Conservation (phyloP, 2,888 invertebrate species). For the Deilephila elpenor region DNA sequence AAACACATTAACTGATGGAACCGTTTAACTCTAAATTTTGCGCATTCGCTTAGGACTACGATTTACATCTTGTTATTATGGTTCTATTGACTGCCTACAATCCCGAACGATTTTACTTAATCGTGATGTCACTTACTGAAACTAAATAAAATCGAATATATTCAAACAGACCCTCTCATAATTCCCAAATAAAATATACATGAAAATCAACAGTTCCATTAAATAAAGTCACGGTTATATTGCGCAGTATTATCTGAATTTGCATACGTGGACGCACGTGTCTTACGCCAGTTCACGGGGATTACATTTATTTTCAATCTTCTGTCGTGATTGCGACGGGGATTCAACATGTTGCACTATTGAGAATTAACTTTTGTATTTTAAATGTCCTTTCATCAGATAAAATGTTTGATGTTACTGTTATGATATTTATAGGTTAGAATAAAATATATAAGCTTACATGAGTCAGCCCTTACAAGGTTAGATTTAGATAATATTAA, state of each 20-base stretch:
- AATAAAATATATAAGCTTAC: too few relatives aligned
- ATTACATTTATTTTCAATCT: slow-evolving; percentile 79
- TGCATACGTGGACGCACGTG: slow-evolving; percentile 70
- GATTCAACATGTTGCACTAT: slow-evolving; percentile 26
- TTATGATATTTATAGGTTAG: neutral
- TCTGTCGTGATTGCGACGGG: slow-evolving; percentile 51
- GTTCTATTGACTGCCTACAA: too few relatives aligned
- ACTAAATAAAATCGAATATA: too few relatives aligned
- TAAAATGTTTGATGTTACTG: neutral
- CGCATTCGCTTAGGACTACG: too few relatives aligned
- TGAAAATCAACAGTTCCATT: slow-evolving; percentile 33
- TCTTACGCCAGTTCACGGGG: slow-evolving; percentile 59
- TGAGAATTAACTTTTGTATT: slow-evolving; percentile 24
- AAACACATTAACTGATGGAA: too few relatives aligned
- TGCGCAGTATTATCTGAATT: slow-evolving; percentile 62
- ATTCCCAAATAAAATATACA: neutral
- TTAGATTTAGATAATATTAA: too few relatives aligned
- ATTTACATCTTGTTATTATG: too few relatives aligned
- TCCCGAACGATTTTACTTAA: too few relatives aligned
- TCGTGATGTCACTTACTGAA: too few relatives aligned
- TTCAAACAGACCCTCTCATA: too few relatives aligned
- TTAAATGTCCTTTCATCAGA: neutral
- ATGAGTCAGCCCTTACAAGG: too few relatives aligned
- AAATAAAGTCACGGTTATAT: slow-evolving; percentile 46
- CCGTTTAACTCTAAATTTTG: too few relatives aligned